Evolutionary conservation across 2,888 invertebrate species (phyloP), one percentile per base, ranked within the genome.

Genomic region (Prenolepis imparis): DNA sequence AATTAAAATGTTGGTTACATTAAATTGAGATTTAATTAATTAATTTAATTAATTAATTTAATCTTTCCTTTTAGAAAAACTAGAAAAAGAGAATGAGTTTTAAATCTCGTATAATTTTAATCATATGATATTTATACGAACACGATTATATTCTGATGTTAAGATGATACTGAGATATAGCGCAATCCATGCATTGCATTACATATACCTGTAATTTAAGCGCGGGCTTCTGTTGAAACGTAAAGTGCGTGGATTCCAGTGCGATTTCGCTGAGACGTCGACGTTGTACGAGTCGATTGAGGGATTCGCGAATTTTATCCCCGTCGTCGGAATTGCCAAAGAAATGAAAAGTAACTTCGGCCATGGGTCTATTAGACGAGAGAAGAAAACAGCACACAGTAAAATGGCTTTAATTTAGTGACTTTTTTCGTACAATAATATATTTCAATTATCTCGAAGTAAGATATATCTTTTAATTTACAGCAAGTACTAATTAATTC

Each of bases 161-260:
- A 48, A 4, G 55, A 21, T n/a, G 15, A 36, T 55, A 39, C 6
- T 52, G 12, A 36, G 6, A 36, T 81, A 63, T 41, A 3, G 28
- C 12, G 32, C 15, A 11, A 24, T 15, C 12, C 41, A 21, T 36
- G 18, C 9, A 44, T 5, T 61, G 32, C 24, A 18, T 52, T 24
- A 36, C 21, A 9, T 24, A 5, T 92, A 97, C 97, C 95, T 97
- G 96, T 86, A 97, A 95, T 90, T 96, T 96, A 0, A 97, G 95
- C 0, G 97, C 96, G 0, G 97, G 97, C 90, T 97, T 97, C 95
- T 97, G 97, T 84, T 96, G 96, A 87, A 97, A 96, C 81, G 96
- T 96, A 90, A 97, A 96, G 90, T 96, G 96, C 83, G 97, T 96
- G 0, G 97, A 96, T 41, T 96, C 96, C 72, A 97, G 93, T 55